phyloP scores from a whole-genome alignment of 1,140 invertebrate species.

The Anagrus nilaparvatae region DNA sequence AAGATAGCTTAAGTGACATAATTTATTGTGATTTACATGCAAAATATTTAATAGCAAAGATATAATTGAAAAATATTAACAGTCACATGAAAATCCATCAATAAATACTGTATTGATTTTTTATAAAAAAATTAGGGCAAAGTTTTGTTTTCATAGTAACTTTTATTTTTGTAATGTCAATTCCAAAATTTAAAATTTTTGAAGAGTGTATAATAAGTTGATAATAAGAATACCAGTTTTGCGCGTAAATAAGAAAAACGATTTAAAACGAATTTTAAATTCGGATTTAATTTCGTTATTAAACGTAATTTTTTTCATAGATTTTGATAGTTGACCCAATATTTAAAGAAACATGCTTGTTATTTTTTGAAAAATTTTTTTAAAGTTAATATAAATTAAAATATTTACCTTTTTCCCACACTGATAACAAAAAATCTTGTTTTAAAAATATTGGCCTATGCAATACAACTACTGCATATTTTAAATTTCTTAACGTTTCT shows the following conservation, averaged over 20 bases:
- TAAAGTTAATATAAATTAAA: neutral
- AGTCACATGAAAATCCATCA: too few species aligned
- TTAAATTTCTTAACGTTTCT: slow-evolving; percentile 8
- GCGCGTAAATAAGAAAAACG: neutral
- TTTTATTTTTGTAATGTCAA: too few species aligned
- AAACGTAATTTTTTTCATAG: neutral
- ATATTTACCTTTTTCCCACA: slow-evolving; percentile 45
- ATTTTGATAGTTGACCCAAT: slow-evolving; percentile 1
- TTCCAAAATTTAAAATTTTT: too few species aligned
- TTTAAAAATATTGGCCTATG: slow-evolving; percentile 40
- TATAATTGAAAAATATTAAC: too few species aligned
- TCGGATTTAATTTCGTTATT: neutral
- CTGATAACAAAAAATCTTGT: slow-evolving; percentile 29
- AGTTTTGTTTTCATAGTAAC: too few species aligned
- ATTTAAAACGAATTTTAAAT: neutral
- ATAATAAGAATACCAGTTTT: neutral
- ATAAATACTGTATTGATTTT: too few species aligned
- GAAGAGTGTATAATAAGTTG: neutral
- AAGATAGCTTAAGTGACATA: too few species aligned
- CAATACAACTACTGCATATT: slow-evolving; percentile 43
- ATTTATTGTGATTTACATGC: too few species aligned
- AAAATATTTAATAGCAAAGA: too few species aligned
- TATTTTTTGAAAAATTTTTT: slow-evolving; percentile 3
- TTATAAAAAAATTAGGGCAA: too few species aligned
- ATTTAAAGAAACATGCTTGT: neutral